Evolutionary conservation across 2,113 vertebrate genomes (phyloP).

Genomic region (Mungos mungo): DNA sequence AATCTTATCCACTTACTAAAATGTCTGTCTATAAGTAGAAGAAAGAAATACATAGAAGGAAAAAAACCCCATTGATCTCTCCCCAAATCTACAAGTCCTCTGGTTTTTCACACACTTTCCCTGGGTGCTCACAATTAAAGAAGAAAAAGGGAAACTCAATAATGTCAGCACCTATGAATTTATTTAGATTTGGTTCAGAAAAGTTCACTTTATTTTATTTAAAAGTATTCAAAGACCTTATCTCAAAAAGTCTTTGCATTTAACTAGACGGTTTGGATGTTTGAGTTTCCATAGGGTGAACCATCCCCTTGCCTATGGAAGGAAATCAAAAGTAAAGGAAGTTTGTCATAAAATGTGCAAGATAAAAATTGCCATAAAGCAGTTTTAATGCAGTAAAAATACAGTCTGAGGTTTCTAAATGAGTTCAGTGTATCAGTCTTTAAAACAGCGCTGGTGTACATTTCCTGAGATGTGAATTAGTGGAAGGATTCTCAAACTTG

Average conservation of each 20-base stretch:
- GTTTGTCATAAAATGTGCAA: background rate
- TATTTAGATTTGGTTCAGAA: constrained; percentile 9
- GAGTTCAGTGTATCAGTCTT: background rate
- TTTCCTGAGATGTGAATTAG: background rate
- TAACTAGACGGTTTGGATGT: background rate
- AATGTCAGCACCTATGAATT: background rate
- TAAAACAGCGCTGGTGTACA: background rate
- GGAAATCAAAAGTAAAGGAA: background rate
- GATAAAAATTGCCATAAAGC: background rate
- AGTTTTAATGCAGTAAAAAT: background rate
- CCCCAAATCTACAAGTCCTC: too few species aligned
- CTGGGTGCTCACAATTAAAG: background rate
- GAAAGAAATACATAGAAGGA: background rate
- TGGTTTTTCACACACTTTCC: background rate
- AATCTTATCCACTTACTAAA: background rate
- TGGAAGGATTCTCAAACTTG: background rate
- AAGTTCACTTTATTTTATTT: background rate
- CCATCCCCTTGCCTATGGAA: background rate
- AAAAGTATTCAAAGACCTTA: background rate
- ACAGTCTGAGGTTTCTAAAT: background rate
- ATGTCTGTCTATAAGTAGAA: background rate
- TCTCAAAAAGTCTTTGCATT: background rate
- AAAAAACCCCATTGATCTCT: background rate
- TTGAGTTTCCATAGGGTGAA: background rate
- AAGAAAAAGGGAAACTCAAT: background rate